Evolutionary conservation across 2,888 invertebrate genomes (phyloP), one percentile per base, ranked within the genome.

Genomic region (Hyalella azteca): DNA sequence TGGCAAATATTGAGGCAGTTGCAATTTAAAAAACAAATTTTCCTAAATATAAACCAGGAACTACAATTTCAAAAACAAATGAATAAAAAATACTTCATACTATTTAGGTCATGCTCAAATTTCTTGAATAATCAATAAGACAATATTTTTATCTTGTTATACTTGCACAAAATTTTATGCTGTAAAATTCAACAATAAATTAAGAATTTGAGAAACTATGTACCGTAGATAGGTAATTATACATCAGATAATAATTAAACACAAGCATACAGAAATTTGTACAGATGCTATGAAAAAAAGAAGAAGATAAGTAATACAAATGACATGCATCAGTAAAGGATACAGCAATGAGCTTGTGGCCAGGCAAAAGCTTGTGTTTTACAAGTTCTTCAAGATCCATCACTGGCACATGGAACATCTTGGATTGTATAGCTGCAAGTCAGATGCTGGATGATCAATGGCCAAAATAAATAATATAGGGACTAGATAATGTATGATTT

Each of bases 281-380:
- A 50, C 50, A 54, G 5, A n/a, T 78, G 75, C 29, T 78, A n/a
- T 78, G 32, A 1, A 75, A 48, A 19, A 73, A 73, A 3, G 75
- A 3, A 36, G 13, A 40, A 11, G n/a, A 39, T 26, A 73, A 76
- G 4, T 76, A 39, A 9, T 48, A 49, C 45, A n/a, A 41, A 13
- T 54, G 22, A 11, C 50, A 49, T 49, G 50, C 40, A n/a, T 36
- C 36, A 66, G 60, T 45, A 78, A 82, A 82, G 83, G 83, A 83
- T 83, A 83, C 83, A 80, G 81, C 81, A 73, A 79, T 83, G 48
- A 83, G 78, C 49, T 80, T 83, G 83, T 83, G 83, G 59, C 81
- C 81, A 40, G 80, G 40, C 54, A 59, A 78, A 49, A 83, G 81
- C 77, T 83, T 81, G 66, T 81, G 79, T 59, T 81, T 81, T 32